These are phyloP conservation scores for Etheostoma cragini DNA, from an alignment of 2,113 vertebrate species.

Conservation along the genomic window DNA sequence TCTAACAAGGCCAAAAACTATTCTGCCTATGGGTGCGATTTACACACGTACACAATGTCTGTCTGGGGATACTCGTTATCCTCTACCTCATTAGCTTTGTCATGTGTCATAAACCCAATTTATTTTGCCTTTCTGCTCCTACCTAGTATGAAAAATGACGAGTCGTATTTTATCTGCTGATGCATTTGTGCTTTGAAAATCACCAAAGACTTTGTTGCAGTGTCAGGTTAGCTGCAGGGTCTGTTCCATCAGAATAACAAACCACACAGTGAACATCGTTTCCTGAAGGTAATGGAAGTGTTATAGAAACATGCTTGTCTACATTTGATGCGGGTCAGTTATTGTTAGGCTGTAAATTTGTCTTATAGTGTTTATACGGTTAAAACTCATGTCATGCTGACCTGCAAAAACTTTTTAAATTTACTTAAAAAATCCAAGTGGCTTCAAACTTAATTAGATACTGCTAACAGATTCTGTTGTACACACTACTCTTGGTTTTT, in stretches of 20 bases:
- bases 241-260: slow-evolving; percentile 3
- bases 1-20: slow-evolving; percentile 27
- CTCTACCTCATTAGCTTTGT: slow-evolving; percentile 52
- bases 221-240: slow-evolving; percentile 20
- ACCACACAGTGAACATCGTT: neutral
- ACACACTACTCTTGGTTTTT: neutral
- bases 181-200: slow-evolving; percentile 47
- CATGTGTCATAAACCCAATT: slow-evolving; percentile 20
- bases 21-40: slow-evolving; percentile 14
- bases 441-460: neutral
- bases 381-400: neutral
- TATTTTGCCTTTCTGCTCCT: slow-evolving; percentile 20
- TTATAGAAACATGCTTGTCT: slow-evolving; percentile 6
- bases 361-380: neutral
- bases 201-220: slow-evolving; percentile 1
- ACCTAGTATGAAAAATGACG: slow-evolving; percentile 29
- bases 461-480: neutral
- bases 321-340: neutral
- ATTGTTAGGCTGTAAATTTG: neutral
- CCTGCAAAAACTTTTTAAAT: neutral
- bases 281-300: neutral
- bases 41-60: slow-evolving; percentile 39
- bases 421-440: slow-evolving; percentile 5
- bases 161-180: slow-evolving; percentile 40
- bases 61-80: slow-evolving; percentile 37